phyloP scores from a whole-genome alignment of 2,888 invertebrate species.

The Macrosiphum euphorbiae region DNA sequence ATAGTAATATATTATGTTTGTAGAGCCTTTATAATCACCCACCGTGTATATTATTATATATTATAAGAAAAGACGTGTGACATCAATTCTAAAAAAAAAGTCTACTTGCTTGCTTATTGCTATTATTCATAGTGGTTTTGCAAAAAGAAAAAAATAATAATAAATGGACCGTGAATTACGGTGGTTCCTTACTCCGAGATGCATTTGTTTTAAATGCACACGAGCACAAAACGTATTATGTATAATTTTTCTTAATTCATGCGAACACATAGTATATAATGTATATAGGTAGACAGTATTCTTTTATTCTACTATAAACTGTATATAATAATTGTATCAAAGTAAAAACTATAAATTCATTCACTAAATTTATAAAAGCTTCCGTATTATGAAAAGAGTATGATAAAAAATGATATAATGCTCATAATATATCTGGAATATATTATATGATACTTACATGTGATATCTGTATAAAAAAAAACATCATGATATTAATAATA shows the following conservation, averaged over 20 bases:
- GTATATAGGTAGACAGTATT: background rate
- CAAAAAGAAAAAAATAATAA: background rate
- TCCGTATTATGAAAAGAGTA: constrained; percentile 5
- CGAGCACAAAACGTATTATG: background rate
- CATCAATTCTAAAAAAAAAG: constrained; percentile 7
- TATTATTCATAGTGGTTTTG: background rate
- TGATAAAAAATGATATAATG: background rate
- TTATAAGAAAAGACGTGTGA: background rate
- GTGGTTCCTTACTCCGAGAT: background rate
- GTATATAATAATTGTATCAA: constrained; percentile 24
- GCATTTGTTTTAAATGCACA: constrained; percentile 18
- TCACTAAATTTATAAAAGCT: constrained; percentile 7
- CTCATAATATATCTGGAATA: background rate
- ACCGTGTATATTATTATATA: background rate
- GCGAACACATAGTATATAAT: background rate
- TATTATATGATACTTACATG: background rate
- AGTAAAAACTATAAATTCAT: constrained; percentile 11
- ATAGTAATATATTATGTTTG: background rate
- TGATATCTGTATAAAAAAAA: background rate
- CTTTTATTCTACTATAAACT: background rate
- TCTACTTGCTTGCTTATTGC: background rate
- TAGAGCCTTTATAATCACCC: background rate
- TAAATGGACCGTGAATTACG: constrained; percentile 9
- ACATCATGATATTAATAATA: constrained; percentile 10
- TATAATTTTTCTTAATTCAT: background rate